Evolutionary conservation across 2,797 vertebrate species (phyloP).

Genomic region (Phoxinus dragarum): DNA sequence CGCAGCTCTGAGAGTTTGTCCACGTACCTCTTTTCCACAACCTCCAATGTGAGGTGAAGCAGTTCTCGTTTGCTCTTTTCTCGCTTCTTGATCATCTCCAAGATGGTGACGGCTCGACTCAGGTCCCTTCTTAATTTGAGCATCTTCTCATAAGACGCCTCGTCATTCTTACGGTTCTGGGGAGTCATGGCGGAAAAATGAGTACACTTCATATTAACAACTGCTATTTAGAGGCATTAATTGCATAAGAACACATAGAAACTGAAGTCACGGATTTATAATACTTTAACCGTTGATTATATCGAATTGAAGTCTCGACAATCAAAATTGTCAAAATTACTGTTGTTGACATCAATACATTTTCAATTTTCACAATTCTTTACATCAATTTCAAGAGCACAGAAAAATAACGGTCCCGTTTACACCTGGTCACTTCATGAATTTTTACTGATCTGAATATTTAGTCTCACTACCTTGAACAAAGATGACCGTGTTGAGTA

Average conservation of each 20-base stretch:
- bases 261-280: background rate
- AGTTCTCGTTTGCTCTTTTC: conserved; percentile 98
- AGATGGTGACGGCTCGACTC: conserved; percentile 95
- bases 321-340: too few relatives aligned
- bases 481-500: too few relatives aligned
- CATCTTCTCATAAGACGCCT: conserved; percentile 99
- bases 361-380: background rate
- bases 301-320: background rate
- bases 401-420: background rate
- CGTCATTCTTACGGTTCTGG: conserved; percentile 99
- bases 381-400: background rate
- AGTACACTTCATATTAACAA: background rate
- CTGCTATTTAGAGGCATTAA: background rate
- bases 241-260: background rate
- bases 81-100: conserved; percentile 99
- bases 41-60: conserved; percentile 97
- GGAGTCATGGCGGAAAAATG: background rate
- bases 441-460: too few relatives aligned
- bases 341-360: background rate
- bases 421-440: too few relatives aligned
- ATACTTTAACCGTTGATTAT: background rate
- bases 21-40: conserved; percentile 95
- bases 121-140: conserved; percentile 96
- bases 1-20: background rate
- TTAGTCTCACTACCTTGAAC: too few relatives aligned